Conservation (phyloP, 23 tunicate species). For the Styela plicata region DNA sequence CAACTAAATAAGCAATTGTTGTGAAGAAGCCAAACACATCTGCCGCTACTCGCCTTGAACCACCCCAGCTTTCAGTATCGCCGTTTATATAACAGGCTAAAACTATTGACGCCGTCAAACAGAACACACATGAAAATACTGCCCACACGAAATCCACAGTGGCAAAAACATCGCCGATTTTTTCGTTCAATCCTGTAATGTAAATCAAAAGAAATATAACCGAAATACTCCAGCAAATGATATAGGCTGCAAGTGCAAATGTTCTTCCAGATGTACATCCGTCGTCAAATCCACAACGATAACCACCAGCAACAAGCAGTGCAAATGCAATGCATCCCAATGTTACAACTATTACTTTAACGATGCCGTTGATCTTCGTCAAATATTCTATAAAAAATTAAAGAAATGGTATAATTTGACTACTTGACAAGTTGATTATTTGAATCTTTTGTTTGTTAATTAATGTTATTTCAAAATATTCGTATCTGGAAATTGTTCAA, state of each 20-base stretch:
- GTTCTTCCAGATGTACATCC: constrained; percentile 55
- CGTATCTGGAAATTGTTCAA: background rate
- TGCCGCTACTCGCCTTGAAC: constrained; percentile 49
- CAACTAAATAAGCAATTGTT: constrained; percentile 49
- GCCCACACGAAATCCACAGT: constrained; percentile 73
- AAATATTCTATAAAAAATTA: constrained; percentile 46
- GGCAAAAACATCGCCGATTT: constrained; percentile 31
- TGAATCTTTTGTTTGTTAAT: too few relatives aligned
- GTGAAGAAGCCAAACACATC: constrained; percentile 74
- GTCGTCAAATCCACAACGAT: constrained; percentile 16
- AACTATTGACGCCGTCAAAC: constrained; percentile 63
- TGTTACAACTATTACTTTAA: constrained; percentile 51
- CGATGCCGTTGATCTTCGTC: constrained; percentile 37
- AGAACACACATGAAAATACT: constrained; percentile 54
- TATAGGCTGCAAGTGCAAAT: constrained; percentile 69
- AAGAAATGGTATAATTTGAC: too few relatives aligned
- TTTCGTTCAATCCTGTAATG: constrained; percentile 43
- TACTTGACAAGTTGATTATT: too few relatives aligned
- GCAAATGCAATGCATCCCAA: constrained; percentile 73
- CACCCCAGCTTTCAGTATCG: background rate
- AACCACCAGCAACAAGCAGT: constrained; percentile 56
- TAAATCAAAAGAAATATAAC: constrained; percentile 58
- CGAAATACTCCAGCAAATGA: constrained; percentile 58
- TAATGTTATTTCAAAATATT: background rate
- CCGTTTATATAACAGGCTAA: constrained; percentile 48